Conservation (phyloP, 2,797 vertebrate species). For the Macroramphosus scolopax region DNA sequence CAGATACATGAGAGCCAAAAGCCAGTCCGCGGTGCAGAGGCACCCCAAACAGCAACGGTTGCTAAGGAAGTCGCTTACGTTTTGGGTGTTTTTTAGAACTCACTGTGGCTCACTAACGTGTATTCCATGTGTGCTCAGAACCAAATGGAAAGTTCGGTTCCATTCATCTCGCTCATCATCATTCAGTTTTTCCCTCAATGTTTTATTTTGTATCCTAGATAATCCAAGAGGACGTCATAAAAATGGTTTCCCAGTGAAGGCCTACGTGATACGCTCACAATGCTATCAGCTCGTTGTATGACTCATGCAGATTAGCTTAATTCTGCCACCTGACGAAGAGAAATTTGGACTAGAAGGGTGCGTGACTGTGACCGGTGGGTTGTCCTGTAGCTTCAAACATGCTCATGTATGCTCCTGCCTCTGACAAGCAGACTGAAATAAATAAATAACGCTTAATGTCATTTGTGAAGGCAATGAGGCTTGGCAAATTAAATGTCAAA, state of each 20-base stretch:
- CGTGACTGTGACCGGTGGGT: constrained; percentile 18
- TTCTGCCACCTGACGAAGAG: too few species aligned
- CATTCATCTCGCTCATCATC: background rate
- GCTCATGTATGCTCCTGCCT: constrained; percentile 19
- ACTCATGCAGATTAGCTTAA: too few species aligned
- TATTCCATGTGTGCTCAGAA: constrained; percentile 5
- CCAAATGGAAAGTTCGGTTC: constrained; percentile 23
- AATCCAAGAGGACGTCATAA: too few species aligned
- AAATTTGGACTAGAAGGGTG: constrained; percentile 29
- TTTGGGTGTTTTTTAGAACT: constrained; percentile 10
- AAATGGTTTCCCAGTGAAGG: too few species aligned
- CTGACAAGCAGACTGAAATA: constrained; percentile 3
- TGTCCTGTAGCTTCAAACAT: constrained; percentile 11
- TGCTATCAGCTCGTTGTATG: too few species aligned
- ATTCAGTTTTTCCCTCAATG: background rate
- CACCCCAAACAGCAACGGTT: constrained; percentile 67
- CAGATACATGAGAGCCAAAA: constrained; percentile 50
- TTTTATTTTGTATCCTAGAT: background rate
- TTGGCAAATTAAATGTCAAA: too few species aligned
- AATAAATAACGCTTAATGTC: background rate
- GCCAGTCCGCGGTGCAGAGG: constrained; percentile 17
- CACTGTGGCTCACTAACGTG: constrained; percentile 1
- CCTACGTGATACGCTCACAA: too few species aligned
- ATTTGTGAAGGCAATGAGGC: background rate
- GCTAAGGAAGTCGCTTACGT: constrained; percentile 51